Conservation (phyloP, 2,888 invertebrate genomes). For the Molorchus minor region DNA sequence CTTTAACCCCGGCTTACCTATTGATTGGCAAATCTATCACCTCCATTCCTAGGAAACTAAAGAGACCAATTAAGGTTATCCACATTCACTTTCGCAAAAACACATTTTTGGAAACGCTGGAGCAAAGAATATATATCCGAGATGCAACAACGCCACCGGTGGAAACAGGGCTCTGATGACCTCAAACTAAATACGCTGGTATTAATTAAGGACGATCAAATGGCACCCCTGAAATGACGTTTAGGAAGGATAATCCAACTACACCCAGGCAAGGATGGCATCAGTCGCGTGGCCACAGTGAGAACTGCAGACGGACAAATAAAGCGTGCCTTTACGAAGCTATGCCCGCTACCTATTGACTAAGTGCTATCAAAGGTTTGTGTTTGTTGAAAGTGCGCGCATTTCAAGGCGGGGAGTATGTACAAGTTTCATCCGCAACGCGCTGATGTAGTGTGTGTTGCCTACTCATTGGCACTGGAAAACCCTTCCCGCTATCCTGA, state of each 20-base stretch:
- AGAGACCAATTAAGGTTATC: not conserved
- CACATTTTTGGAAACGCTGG: not conserved
- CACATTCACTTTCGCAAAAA: not conserved
- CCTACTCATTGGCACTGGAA: too few species aligned
- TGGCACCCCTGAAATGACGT: not conserved
- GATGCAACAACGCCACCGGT: not conserved
- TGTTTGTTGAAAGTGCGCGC: not conserved
- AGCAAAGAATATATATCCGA: not conserved
- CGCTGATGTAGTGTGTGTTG: too few species aligned
- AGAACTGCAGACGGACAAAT: not conserved
- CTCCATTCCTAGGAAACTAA: not conserved
- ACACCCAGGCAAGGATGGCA: not conserved
- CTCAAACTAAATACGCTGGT: not conserved
- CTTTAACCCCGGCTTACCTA: not conserved
- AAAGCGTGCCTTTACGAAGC: not conserved
- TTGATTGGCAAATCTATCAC: not conserved
- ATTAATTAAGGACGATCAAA: not conserved
- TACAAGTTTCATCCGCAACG: too few species aligned
- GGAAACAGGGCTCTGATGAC: not conserved
- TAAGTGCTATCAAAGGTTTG: not conserved
- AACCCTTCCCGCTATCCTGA: too few species aligned
- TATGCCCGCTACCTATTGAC: slow-evolving; percentile 1
- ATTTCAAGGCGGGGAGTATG: not conserved
- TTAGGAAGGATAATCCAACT: not conserved
- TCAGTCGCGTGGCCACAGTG: not conserved